These are phyloP conservation scores for Acrossocheilus wenchowensis DNA, from an alignment of 2,797 vertebrate genomes.

Conservation along the genomic window DNA sequence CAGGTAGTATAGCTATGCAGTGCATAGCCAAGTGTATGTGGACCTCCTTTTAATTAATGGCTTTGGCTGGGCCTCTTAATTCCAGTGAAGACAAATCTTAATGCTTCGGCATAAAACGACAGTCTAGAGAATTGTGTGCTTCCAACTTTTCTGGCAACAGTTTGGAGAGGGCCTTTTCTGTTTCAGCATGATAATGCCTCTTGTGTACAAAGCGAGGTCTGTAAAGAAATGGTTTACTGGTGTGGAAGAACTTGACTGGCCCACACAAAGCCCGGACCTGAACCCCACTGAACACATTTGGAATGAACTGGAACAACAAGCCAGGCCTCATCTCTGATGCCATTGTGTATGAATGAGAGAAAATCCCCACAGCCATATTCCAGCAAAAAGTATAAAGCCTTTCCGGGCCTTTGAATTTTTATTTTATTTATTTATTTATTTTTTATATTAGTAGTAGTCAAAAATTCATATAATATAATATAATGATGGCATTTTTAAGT, in stretches of 20 bases:
- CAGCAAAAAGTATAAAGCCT: background rate
- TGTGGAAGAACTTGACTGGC: slow-evolving; percentile 26
- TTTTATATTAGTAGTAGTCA: too few relatives aligned
- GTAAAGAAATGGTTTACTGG: slow-evolving; percentile 19
- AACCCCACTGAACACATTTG: slow-evolving; percentile 11
- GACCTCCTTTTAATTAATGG: background rate
- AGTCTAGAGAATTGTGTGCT: slow-evolving; percentile 15
- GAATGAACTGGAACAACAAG: background rate
- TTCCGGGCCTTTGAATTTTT: too few relatives aligned
- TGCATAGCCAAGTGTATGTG: background rate
- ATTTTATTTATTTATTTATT: background rate
- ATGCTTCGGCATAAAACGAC: background rate
- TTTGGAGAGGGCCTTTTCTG: background rate
- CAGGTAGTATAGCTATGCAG: background rate
- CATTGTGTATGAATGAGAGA: background rate
- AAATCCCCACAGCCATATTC: background rate
- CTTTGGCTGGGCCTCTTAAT: slow-evolving; percentile 1
- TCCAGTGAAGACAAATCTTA: slow-evolving; percentile 18
- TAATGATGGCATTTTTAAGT: background rate
- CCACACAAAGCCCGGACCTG: background rate
- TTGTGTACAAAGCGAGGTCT: slow-evolving; percentile 55
- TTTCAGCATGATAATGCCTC: slow-evolving; percentile 18
- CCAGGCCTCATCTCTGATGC: background rate
- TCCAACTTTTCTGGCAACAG: slow-evolving; percentile 23
- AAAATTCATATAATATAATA: background rate